Conservation (phyloP, 2,888 invertebrate genomes). For the Saturnia pavonia region DNA sequence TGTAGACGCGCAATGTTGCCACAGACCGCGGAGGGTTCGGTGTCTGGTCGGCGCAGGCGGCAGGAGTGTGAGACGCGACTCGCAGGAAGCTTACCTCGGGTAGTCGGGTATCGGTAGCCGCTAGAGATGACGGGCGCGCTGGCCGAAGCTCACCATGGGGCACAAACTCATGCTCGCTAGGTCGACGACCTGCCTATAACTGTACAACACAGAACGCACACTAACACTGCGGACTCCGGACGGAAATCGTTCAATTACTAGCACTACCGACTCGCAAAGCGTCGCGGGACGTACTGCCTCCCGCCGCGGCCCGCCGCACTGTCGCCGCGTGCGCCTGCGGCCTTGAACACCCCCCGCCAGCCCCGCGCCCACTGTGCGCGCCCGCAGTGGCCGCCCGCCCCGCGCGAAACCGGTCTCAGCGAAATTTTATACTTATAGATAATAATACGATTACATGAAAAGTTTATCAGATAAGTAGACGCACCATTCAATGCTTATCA, state of each 20-base stretch:
- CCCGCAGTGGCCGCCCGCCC: not conserved
- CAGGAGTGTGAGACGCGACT: slow-evolving; percentile 7
- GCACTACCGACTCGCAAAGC: slow-evolving; percentile 31
- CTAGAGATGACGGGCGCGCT: slow-evolving; percentile 43
- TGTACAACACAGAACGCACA: slow-evolving; percentile 8
- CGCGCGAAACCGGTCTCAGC: not conserved
- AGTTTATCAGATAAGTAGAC: too few relatives aligned
- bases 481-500: too few relatives aligned
- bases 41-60: slow-evolving; percentile 17
- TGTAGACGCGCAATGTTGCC: too few relatives aligned
- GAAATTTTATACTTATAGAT: too few relatives aligned
- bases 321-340: slow-evolving; percentile 39
- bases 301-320: slow-evolving; percentile 50
- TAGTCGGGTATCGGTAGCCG: slow-evolving; percentile 31
- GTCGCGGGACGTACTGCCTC: slow-evolving; percentile 37
- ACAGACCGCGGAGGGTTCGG: not conserved
- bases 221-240: not conserved
- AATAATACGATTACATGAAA: too few relatives aligned
- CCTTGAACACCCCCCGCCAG: slow-evolving; percentile 13
- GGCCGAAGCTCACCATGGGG: slow-evolving; percentile 47
- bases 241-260: slow-evolving; percentile 31
- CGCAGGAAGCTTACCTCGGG: slow-evolving; percentile 54
- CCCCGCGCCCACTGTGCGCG: slow-evolving; percentile 20
- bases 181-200: slow-evolving; percentile 61
- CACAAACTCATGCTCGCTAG: slow-evolving; percentile 71